Evolutionary conservation across 2,113 vertebrate genomes (phyloP).

Genomic region (Ailurus styani): DNA sequence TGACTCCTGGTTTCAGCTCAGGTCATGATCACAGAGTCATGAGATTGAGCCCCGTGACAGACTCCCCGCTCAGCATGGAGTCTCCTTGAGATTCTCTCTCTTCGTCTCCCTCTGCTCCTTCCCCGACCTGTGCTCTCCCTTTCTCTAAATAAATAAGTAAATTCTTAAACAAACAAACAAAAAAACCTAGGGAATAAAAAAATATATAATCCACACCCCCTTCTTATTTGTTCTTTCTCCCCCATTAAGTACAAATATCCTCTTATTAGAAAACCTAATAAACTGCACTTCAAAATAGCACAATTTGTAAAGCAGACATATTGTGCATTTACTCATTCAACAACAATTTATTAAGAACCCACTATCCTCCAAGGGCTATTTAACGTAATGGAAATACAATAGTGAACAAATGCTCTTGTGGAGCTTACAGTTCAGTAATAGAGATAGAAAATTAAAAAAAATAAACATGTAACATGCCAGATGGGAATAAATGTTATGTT

Average conservation of each 20-base stretch:
- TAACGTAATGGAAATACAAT: background rate
- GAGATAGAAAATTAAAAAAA: background rate
- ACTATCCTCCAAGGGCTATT: background rate
- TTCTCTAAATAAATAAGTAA: background rate
- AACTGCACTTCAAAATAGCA: slow-evolving; percentile 20
- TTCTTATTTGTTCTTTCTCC: background rate
- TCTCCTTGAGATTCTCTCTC: background rate
- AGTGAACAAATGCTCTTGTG: background rate
- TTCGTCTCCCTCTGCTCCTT: background rate
- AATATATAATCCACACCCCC: background rate
- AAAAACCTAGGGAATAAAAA: background rate
- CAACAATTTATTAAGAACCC: background rate
- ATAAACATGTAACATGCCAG: background rate
- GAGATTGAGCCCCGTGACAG: background rate
- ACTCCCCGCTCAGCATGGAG: accelerated
- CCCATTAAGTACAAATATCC: background rate
- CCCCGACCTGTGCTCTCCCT: background rate
- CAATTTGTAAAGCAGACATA: background rate
- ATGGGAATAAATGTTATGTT: background rate
- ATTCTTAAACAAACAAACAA: background rate
- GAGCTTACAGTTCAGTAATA: background rate
- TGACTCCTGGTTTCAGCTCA: background rate
- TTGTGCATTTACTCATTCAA: background rate
- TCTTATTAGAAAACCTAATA: slow-evolving; percentile 1
- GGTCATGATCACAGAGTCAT: background rate